Evolutionary conservation across 53 echinoderm and acorn worm species (phyloP), one percentile per base, ranked within the genome.

Genomic region (Mesocentrotus franciscanus): DNA sequence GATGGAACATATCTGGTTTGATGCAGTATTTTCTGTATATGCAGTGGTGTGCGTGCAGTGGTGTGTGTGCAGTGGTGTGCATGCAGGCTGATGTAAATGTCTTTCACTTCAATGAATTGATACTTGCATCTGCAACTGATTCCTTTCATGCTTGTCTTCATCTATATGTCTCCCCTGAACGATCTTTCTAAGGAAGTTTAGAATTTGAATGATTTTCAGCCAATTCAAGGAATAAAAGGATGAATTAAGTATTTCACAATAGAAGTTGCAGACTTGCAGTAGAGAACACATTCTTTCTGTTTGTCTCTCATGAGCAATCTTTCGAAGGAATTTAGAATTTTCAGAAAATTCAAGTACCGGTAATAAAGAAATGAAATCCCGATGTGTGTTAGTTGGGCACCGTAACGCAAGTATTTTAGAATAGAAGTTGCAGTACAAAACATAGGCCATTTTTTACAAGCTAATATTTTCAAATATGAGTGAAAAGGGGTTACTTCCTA

Each of bases 91-190:
- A 87, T 87, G 58, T 57, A 87, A 58, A 87, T 58, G 58, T 58
- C 29, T 57, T 58, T 10, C 87, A 87, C 87, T 27, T 87, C 87
- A 58, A 3, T 87, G 87, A 29, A 58, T 57, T 87, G 87, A 87
- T 87, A 87, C 87, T 58, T 29, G 58, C 87, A 39, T 16, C 59
- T 87, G 87, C 87, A 56, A 87, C 58, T 58, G 56, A 87, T 87
- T 87, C 87, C 11, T 0, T 87, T 87, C 87, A 87, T 87, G 87
- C 57, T 22, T 87, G 87, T 87, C 87, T 87, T 87, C 87, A 56
- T 87, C 29, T 12, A 13, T 87, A 20, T 87, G 58, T 87, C 87
- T 59, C 56, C 58, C 87, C 6, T 58, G 26, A 87, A 56, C 5
- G 29, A n/a, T 87, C 59, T 58, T 27, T 58, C 58, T 10, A 11